Conservation (phyloP, 2,888 invertebrate species). For the Drosophila lacicola region DNA sequence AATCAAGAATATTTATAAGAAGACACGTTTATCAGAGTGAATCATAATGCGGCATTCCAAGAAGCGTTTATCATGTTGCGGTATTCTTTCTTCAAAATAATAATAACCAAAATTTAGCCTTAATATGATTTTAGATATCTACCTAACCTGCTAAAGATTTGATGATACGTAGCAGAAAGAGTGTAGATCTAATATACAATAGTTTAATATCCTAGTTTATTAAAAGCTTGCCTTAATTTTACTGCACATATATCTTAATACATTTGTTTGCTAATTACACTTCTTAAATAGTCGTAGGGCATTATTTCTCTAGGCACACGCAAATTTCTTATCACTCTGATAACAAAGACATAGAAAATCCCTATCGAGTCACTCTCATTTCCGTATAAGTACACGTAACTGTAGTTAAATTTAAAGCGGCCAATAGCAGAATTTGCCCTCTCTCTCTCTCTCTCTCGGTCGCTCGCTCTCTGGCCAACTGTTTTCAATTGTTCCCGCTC, state of each 20-base stretch:
- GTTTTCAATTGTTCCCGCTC: not conserved
- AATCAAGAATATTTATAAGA: constrained; percentile 3
- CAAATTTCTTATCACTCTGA: constrained; percentile 42
- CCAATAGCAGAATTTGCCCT: constrained; percentile 20
- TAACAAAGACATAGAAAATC: constrained; percentile 13
- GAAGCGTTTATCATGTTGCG: constrained; percentile 11
- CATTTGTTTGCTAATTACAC: not conserved
- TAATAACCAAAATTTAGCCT: not conserved
- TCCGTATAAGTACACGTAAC: constrained; percentile 5
- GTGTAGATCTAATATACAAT: not conserved
- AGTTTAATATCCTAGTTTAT: not conserved
- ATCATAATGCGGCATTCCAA: constrained; percentile 14
- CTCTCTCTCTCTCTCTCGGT: not conserved
- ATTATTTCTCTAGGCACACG: constrained; percentile 19
- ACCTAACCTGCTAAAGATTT: too few relatives aligned
- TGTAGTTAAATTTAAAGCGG: constrained; percentile 30
- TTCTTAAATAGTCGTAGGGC: constrained; percentile 4
- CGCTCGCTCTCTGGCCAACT: not conserved
- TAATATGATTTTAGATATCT: not conserved
- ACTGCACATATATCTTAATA: not conserved
- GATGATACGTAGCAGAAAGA: not conserved
- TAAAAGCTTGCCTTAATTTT: not conserved
- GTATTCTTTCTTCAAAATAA: not conserved
- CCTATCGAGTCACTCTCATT: constrained; percentile 2
- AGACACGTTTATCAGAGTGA: constrained; percentile 5